A percentile compares a stretch with the other conserved stretches of the same genome.
Evolutionary conservation across 2,797 vertebrate genomes (phyloP).

Genomic region (Cryptoprocta ferox): DNA sequence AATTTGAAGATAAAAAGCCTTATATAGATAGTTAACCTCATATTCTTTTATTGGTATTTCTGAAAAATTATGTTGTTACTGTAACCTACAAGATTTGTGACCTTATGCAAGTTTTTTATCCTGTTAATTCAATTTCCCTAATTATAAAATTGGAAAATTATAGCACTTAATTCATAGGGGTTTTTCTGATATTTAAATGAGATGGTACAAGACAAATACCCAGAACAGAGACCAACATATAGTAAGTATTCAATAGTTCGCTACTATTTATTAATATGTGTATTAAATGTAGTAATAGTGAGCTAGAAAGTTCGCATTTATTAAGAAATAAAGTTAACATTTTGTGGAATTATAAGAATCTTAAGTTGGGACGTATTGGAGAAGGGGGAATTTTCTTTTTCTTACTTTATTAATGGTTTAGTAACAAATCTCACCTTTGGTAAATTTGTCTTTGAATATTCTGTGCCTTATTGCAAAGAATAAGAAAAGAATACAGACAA

Average conservation of each 20-base stretch:
- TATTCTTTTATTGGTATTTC: neutral
- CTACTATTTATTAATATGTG: neutral
- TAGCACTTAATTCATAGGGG: neutral
- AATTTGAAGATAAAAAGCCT: neutral
- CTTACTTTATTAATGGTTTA: neutral
- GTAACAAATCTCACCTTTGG: neutral
- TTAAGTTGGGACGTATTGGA: neutral
- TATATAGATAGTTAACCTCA: neutral
- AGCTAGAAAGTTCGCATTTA: neutral
- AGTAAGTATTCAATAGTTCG: neutral
- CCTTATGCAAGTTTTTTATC: neutral
- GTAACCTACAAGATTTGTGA: neutral
- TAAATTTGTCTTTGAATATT: neutral
- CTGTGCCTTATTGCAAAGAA: neutral
- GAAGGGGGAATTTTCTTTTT: neutral
- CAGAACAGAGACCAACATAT: neutral
- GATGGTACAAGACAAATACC: neutral
- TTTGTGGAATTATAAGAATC: neutral
- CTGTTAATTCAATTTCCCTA: neutral
- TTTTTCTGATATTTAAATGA: conserved; percentile 42
- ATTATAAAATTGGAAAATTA: neutral
- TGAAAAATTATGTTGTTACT: neutral
- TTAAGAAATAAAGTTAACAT: neutral
- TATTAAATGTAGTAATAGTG: neutral
- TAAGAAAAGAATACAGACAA: neutral